Percentiles rank a stretch among this genome's conserved stretches.
These are phyloP conservation scores for Aphyosemion australe DNA, from an alignment of 2,113 vertebrate genomes.

Conservation along the genomic window DNA sequence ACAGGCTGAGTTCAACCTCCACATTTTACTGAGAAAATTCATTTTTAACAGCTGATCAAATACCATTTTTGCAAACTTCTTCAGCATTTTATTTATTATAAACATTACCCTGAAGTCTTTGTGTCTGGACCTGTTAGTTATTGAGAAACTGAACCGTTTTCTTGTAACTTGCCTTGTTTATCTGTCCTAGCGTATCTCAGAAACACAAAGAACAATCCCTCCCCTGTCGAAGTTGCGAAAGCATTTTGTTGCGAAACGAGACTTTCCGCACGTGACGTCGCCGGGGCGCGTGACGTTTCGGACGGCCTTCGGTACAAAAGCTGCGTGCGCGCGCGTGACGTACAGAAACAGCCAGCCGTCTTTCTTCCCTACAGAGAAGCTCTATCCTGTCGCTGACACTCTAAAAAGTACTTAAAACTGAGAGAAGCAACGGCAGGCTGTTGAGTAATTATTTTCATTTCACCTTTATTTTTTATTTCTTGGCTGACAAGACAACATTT, in stretches of 20 bases:
- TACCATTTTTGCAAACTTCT: too few relatives aligned
- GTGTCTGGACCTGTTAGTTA: not conserved
- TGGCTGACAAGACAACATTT: conserved; percentile 23
- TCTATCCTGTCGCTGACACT: not conserved
- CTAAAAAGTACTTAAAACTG: not conserved
- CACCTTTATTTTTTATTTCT: conserved; percentile 22
- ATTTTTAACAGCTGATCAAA: not conserved
- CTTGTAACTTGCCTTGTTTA: not conserved
- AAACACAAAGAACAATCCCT: not conserved
- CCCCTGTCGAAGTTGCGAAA: not conserved
- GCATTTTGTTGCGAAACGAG: conserved; percentile 40
- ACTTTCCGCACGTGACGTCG: conserved; percentile 20
- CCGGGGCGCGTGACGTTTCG: conserved; percentile 44
- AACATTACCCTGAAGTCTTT: too few relatives aligned
- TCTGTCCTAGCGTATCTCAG: not conserved
- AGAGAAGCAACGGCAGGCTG: conserved; percentile 5
- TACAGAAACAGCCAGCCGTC: conserved; percentile 57
- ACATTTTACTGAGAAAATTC: not conserved
- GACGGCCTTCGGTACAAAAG: conserved; percentile 31
- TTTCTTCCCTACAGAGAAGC: conserved; percentile 20
- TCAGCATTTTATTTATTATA: too few relatives aligned
- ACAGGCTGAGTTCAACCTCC: not conserved
- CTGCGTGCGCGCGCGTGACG: conserved; percentile 53
- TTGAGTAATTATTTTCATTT: not conserved
- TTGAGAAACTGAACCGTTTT: not conserved